Conservation (phyloP, 2,888 invertebrate species). For the Acrocyrtus sp. region DNA sequence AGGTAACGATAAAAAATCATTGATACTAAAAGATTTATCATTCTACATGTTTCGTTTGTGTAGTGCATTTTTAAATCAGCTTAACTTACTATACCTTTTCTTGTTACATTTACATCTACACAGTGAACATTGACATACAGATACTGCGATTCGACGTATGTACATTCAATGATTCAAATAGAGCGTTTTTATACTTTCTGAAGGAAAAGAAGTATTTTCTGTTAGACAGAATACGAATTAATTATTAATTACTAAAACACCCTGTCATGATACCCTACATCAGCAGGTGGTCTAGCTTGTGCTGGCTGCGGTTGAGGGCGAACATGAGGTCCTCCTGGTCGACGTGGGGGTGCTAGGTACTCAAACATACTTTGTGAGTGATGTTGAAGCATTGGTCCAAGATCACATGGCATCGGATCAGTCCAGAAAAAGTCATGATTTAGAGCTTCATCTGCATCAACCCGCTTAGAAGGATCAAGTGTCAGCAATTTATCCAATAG, state of each 20-base stretch:
- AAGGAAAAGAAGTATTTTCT: no score
- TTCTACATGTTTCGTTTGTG: no score
- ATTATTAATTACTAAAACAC: slow-evolving; percentile 55
- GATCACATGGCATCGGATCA: slow-evolving; percentile 93
- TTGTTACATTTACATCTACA: no score
- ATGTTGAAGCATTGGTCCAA: slow-evolving; percentile 91
- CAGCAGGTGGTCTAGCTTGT: slow-evolving; percentile 46
- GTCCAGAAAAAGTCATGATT: slow-evolving; percentile 99
- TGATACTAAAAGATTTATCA: no score
- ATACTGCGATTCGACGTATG: no score
- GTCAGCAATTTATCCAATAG: slow-evolving; percentile 90
- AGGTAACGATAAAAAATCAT: no score
- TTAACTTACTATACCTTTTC: no score
- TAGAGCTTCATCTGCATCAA: slow-evolving; percentile 89
- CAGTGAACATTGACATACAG: no score
- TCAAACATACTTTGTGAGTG: slow-evolving; percentile 96
- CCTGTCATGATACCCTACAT: slow-evolving; percentile 60
- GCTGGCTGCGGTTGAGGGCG: slow-evolving; percentile 52
- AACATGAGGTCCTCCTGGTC: slow-evolving; percentile 51
- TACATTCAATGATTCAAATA: no score
- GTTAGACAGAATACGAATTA: neutral
- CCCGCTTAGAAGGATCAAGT: slow-evolving; percentile 88
- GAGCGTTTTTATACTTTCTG: no score
- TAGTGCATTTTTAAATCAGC: no score
- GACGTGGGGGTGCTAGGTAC: slow-evolving; percentile 81